Evolutionary conservation across 2,797 vertebrate genomes (phyloP).

Genomic region (Sternotherus odoratus): DNA sequence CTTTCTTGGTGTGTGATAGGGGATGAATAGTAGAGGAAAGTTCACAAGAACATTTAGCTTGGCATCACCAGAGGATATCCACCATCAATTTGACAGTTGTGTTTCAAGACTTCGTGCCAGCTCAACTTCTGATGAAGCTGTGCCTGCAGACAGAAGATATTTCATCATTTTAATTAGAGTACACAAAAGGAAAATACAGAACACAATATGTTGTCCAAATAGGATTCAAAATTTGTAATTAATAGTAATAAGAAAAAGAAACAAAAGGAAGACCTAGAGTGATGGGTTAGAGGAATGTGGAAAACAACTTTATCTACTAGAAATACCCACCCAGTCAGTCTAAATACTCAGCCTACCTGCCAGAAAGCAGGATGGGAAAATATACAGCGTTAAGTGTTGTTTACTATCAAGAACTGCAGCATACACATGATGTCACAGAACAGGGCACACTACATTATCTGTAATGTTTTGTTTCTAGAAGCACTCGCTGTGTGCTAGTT

Average conservation of each 20-base stretch:
- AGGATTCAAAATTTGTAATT: not conserved
- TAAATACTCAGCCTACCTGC: not conserved
- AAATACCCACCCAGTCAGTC: not conserved
- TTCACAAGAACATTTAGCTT: conserved; percentile 9
- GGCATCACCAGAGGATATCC: conserved; percentile 20
- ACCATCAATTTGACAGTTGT: not conserved
- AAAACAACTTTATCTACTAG: not conserved
- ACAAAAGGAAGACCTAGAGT: not conserved
- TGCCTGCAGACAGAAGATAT: conserved; percentile 36
- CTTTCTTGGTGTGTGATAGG: not conserved
- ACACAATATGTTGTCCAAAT: not conserved
- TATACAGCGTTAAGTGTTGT: not conserved
- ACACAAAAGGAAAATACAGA: not conserved
- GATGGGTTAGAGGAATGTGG: not conserved
- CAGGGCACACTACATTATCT: not conserved
- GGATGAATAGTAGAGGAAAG: not conserved
- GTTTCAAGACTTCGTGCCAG: not conserved
- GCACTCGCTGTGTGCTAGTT: not conserved
- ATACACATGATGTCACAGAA: not conserved
- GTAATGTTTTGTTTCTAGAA: not conserved
- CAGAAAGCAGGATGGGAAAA: not conserved
- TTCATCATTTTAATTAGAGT: conserved; percentile 27
- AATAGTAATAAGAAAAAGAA: not conserved
- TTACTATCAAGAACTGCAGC: not conserved
- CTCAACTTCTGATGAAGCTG: not conserved